Conservation (phyloP, 2,113 vertebrate species). For the Lipotes vexillifer region DNA sequence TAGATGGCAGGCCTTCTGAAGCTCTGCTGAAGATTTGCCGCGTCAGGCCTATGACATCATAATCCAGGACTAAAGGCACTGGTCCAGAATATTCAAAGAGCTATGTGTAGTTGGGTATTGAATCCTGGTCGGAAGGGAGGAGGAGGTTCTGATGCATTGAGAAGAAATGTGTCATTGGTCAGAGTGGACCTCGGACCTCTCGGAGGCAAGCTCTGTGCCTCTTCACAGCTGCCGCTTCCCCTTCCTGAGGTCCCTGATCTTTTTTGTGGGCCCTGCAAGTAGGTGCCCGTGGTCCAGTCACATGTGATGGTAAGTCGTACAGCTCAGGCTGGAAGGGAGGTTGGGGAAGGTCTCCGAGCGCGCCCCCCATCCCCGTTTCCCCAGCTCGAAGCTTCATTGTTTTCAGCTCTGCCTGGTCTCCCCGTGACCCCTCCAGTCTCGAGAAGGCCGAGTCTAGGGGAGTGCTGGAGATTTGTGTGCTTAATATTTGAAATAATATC, state of each 20-base stretch:
- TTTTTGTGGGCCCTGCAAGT: not conserved
- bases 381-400: not conserved
- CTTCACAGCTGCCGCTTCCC: not conserved
- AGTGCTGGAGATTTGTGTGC: not conserved
- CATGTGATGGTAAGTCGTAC: fast-evolving
- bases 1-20: not conserved
- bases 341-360: not conserved
- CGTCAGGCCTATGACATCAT: not conserved
- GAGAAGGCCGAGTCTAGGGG: not conserved
- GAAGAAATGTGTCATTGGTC: not conserved
- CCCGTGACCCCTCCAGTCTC: not conserved
- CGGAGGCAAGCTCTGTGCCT: not conserved
- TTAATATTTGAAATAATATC: not conserved
- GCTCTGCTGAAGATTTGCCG: not conserved
- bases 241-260: not conserved
- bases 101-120: fast-evolving
- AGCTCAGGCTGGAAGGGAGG: not conserved
- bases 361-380: fast-evolving
- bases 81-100: not conserved
- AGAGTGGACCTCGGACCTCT: not conserved
- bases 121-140: not conserved
- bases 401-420: fast-evolving
- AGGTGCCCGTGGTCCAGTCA: not conserved
- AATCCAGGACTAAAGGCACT: not conserved
- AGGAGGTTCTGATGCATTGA: not conserved